These are phyloP conservation scores for Acomys russatus DNA, from an alignment of 2,797 vertebrate species.

Conservation along the genomic window DNA sequence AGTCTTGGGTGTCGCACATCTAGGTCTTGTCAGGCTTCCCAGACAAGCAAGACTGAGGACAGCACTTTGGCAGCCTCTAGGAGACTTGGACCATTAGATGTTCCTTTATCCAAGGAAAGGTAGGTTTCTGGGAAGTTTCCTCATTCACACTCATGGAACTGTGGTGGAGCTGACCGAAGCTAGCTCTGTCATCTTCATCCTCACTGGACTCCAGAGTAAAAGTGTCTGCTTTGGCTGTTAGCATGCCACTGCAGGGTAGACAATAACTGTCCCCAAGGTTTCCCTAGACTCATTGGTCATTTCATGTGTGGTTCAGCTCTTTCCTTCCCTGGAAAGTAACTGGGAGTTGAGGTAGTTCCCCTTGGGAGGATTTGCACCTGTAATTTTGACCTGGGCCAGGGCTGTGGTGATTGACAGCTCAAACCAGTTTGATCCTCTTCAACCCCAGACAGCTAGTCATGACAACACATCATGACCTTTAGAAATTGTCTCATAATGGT, in stretches of 20 bases:
- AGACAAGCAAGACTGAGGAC: background rate
- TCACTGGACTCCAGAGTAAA: background rate
- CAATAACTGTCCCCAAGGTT: background rate
- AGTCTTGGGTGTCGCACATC: no score
- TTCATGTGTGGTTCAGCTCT: background rate
- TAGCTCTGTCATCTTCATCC: background rate
- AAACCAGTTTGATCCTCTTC: background rate
- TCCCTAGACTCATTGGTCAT: accelerated
- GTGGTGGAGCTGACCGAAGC: background rate
- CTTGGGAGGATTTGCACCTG: background rate
- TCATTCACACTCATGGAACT: background rate
- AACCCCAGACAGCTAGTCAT: background rate
- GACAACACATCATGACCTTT: background rate
- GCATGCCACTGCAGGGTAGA: background rate
- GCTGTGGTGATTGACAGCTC: background rate
- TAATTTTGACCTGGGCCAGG: background rate
- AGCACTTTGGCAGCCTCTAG: background rate
- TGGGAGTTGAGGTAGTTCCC: background rate
- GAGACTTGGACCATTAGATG: background rate
- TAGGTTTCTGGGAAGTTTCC: background rate
- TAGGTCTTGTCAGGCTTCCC: background rate
- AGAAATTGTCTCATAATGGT: background rate
- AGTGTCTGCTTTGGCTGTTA: background rate
- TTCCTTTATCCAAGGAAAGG: background rate
- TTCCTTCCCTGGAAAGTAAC: background rate